Base-by-base conservation (phyloP, 2,888 invertebrate genomes). In the Noctua fimbriata region DNA sequence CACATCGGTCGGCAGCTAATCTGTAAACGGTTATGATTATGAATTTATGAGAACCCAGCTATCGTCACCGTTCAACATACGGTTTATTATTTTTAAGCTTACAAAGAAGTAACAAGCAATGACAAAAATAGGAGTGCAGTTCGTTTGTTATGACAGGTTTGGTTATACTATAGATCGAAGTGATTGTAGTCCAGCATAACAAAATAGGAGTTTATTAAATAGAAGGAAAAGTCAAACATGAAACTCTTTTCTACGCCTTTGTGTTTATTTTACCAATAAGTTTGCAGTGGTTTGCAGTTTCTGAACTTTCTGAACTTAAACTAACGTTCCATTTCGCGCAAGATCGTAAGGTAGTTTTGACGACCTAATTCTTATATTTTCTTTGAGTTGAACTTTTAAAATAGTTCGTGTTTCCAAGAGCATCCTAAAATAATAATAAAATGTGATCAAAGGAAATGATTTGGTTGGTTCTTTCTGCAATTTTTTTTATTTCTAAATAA, bases 11-110 rank as follows among this genome's bases (percentile, higher is more conserved):
- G 83, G 78, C 87, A 89, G 87, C 87, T 89, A 88, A 89, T 90
- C 87, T 89, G 79, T 86, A 86, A 88, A 88, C 88, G 89, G 85
- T 89, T 89, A 88, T 87, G 87, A 87, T 90, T 89, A 88, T 84
- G 78, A 83, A 88, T 89, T 86, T 87, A 87, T 81, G 83, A 87
- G 80, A 84, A 82, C 74, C 82, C 76, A 87, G 78, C 86, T 76
- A 75, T 76, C 87, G 73, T 87, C 89, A 79, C 79, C 78, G 55
- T 79, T 71, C 75, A 74, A 76, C 78, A 72, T 69, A 28, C 69
- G 32, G 79, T 88, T 87, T 86, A 87, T 85, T 86, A 85, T 85
- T 82, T 52, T n/a, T 83, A 83, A 78, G 65, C 77, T 73, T 72
- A 85, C 76, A 72, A 74, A 87, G 76, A 87, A 84, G 72, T 73